These are phyloP conservation scores for Pandemis cinnamomeana DNA, from an alignment of 2,888 invertebrate species.

Conservation along the genomic window DNA sequence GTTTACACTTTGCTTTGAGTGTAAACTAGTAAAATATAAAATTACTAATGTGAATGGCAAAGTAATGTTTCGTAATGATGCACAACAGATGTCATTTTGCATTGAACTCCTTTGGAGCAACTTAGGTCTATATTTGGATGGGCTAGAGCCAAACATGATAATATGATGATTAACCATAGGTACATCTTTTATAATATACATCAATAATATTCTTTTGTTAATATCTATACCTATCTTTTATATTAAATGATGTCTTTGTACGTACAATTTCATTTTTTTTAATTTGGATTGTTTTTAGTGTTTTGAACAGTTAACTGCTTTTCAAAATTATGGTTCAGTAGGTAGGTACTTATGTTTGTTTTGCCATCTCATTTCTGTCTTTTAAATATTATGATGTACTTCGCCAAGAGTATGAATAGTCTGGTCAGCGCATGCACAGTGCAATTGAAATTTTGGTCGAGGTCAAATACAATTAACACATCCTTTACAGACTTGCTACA, in stretches of 20 bases:
- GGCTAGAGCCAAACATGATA: not conserved
- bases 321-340: too few species aligned
- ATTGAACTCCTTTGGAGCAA: conserved; percentile 39
- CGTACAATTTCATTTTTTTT: too few species aligned
- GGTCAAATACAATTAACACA: conserved; percentile 62
- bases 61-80: too few species aligned
- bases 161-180: conserved; percentile 16
- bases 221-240: too few species aligned
- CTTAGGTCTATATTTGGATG: conserved; percentile 48
- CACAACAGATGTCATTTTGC: conserved; percentile 4
- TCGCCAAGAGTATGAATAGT: not conserved
- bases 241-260: too few species aligned
- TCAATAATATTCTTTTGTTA: not conserved
- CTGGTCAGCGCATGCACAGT: conserved; percentile 5
- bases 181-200: conserved; percentile 4
- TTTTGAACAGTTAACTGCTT: too few species aligned
- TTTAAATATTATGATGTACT: not conserved
- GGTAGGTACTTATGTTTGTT: too few species aligned
- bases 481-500: conserved; percentile 42
- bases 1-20: too few species aligned
- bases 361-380: too few species aligned
- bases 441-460: conserved; percentile 52
- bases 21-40: too few species aligned
- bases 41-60: too few species aligned
- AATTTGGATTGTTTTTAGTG: too few species aligned